A percentile compares a stretch with the other conserved stretches of the same genome.
phyloP scores from a whole-genome alignment of 2,797 vertebrate species.

The Esox masquinongy region DNA sequence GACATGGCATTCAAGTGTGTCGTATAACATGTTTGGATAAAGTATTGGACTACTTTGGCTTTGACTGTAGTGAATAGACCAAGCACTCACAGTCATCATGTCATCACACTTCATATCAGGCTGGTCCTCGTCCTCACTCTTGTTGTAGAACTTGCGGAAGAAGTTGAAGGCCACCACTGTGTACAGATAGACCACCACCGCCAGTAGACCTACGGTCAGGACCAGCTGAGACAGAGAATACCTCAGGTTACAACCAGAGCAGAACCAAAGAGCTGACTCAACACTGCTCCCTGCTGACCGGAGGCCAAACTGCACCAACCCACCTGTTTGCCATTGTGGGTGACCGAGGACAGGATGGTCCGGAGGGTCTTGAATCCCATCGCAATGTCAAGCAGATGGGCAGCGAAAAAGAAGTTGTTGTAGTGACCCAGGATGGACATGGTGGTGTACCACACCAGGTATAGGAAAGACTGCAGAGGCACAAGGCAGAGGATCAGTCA shows the following conservation, averaged over 20 bases:
- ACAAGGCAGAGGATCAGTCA: background rate
- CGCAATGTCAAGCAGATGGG: conserved; percentile 95
- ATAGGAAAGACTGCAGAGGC: conserved; percentile 88
- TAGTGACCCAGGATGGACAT: conserved; percentile 99
- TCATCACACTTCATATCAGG: conserved; percentile 99
- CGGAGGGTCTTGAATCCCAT: conserved; percentile 98
- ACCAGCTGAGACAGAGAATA: conserved; percentile 78
- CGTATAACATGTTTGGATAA: background rate
- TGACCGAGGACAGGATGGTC: conserved; percentile 97
- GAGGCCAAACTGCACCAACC: conserved; percentile 47
- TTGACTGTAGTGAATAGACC: background rate
- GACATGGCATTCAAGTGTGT: background rate
- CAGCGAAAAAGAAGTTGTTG: conserved; percentile 99
- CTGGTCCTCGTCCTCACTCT: conserved; percentile 94
- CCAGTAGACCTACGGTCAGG: conserved; percentile 92
- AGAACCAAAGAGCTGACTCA: conserved; percentile 10
- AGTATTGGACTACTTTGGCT: background rate
- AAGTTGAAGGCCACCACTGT: conserved; percentile 99
- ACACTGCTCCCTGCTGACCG: conserved; percentile 55
- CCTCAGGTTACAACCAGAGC: background rate
- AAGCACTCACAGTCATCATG: conserved; percentile 92
- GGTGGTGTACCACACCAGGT: conserved; percentile 97
- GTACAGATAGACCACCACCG: conserved; percentile 97
- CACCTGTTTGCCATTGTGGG: conserved; percentile 99
- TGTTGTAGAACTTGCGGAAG: conserved; percentile 99